Evolutionary conservation across 2,888 invertebrate genomes (phyloP).

Genomic region (Cabera pusaria): DNA sequence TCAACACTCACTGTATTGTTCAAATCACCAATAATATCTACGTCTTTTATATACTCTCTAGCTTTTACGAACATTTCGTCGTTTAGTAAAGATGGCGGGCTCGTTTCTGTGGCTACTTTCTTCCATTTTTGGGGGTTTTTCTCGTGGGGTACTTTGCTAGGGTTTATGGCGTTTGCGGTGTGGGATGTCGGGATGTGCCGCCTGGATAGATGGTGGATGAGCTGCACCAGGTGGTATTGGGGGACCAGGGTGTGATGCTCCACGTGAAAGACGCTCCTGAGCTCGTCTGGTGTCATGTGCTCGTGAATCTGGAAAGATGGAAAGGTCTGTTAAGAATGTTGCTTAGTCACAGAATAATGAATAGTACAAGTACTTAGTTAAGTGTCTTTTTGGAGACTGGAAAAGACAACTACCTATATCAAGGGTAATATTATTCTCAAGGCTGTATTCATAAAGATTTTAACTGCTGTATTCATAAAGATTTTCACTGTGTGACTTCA

Average conservation of each 20-base stretch:
- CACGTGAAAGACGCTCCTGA: conserved; percentile 92
- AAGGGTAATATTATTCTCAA: too few species aligned
- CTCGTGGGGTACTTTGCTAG: conserved; percentile 65
- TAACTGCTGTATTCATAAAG: too few species aligned
- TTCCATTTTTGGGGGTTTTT: conserved; percentile 59
- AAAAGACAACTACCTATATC: too few species aligned
- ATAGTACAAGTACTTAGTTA: too few species aligned
- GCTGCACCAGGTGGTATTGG: conserved; percentile 91
- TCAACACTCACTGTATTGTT: conserved; percentile 72
- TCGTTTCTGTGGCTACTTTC: conserved; percentile 38
- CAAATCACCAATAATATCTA: conserved; percentile 68
- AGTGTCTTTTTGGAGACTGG: too few species aligned
- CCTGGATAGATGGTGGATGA: conserved; percentile 85
- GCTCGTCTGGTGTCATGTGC: conserved; percentile 93
- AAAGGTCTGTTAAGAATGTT: conserved; percentile 2
- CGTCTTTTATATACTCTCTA: conserved; percentile 63
- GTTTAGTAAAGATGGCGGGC: conserved; percentile 65
- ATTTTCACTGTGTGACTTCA: too few species aligned
- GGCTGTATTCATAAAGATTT: too few species aligned
- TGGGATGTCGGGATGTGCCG: conserved; percentile 67
- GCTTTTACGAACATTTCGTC: conserved; percentile 74
- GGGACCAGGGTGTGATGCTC: conserved; percentile 91
- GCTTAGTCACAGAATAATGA: too few species aligned
- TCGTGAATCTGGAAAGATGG: conserved; percentile 89
- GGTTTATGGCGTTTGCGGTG: conserved; percentile 46